Base-by-base conservation (phyloP, 2,888 invertebrate species). In the Agonum fuliginosum region DNA sequence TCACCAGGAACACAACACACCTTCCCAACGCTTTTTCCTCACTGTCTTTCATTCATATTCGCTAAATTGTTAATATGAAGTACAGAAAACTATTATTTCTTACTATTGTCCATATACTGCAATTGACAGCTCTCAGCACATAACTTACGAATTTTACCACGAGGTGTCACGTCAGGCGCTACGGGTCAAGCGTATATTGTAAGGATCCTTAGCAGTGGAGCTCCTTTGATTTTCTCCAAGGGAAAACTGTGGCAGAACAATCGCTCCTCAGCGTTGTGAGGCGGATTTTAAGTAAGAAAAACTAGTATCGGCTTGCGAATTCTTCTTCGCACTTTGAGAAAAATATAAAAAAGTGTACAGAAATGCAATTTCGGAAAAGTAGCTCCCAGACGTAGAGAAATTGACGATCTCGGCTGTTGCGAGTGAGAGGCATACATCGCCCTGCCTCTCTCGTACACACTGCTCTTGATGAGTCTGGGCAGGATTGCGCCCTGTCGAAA, bases 381-480 rank as follows among this genome's bases (percentile, higher is more conserved):
- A 79, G 79, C 79, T 79, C 77, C 73, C 62, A 78, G 81, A 82
- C 82, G 78, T 80, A 79, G 82, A 82, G 79, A 82, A 82, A 82
- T 82, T 79, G 82, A 78, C 82, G 82, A 81, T 80, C 80, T 79
- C 80, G 81, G 81, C 81, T 80, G 77, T 73, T 79, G 79, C 78
- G 70, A 75, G 78, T 78, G 80, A 54, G 20, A 22, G 24, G 5
- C 2, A 22, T 10, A 22, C 24, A 54, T n/a, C n/a, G n/a, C n/a
- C 3, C 19, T 67, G 14, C 41, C 67, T 41, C 20, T 37, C 20
- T 37, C 37, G 12, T 12, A 10, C 20, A 19, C 41, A 54, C 8
- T 24, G 22, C 10, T 24, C 10, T 22, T 54, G 22, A 48, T 17
- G 17, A 17, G 19, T 22, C n/a, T 10, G 54, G 22, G 12, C 17